A percentile compares a stretch with the other conserved stretches of the same genome.
Conservation (phyloP, 2,113 vertebrate genomes). For the Dasyornis broadbenti region DNA sequence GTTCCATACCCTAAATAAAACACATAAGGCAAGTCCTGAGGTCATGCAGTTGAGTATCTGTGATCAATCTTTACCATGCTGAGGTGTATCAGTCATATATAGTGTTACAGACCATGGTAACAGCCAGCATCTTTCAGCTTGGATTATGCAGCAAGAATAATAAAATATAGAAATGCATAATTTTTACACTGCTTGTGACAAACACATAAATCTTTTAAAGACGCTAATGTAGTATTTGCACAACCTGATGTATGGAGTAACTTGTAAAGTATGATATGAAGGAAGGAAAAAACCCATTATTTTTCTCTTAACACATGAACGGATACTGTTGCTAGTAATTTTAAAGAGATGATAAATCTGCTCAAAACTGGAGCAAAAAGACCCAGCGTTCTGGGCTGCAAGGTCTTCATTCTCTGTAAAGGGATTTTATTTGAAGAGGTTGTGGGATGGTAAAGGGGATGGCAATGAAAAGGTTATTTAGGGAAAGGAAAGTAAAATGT, state of each 20-base stretch:
- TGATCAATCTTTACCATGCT: neutral
- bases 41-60: neutral
- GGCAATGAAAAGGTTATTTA: neutral
- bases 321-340: neutral
- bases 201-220: slow-evolving; percentile 6
- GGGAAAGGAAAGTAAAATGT: neutral
- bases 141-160: neutral
- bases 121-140: neutral
- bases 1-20: slow-evolving; percentile 40
- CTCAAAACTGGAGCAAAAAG: neutral
- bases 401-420: neutral
- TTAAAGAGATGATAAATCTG: neutral
- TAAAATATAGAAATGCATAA: slow-evolving; percentile 13
- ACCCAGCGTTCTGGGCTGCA: neutral
- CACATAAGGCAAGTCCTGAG: neutral
- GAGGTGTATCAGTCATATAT: neutral
- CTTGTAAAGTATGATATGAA: neutral
- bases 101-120: neutral
- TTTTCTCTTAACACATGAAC: neutral
- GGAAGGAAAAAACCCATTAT: neutral
- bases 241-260: neutral
- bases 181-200: slow-evolving; percentile 12
- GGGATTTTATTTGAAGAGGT: neutral
- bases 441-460: neutral
- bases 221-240: neutral